A percentile compares a stretch with the other conserved stretches of the same genome.
Conservation (phyloP, 1,140 invertebrate genomes). For the Archegozetes longisetosus region DNA sequence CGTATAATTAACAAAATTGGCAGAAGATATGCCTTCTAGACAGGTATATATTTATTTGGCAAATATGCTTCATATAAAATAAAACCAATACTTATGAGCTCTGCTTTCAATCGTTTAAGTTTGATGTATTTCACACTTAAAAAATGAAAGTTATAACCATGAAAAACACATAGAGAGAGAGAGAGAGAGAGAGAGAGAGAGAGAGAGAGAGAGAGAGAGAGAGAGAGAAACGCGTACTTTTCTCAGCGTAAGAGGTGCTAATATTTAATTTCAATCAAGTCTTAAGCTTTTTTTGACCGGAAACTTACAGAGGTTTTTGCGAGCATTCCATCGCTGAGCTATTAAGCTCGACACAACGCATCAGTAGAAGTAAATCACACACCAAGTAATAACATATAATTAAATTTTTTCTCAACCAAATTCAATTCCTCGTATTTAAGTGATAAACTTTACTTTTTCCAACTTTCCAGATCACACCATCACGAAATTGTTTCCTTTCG, state of each 20-base stretch:
- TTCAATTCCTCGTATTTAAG: no score
- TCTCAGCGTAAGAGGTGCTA: constrained; percentile 3
- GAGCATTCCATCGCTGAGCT: not conserved
- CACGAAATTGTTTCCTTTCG: no score
- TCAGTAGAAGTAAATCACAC: not conserved
- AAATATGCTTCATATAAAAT: not conserved
- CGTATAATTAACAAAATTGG: not conserved
- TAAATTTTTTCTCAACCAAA: not conserved
- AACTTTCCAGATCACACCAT: no score
- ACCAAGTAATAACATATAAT: not conserved
- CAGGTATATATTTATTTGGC: not conserved
- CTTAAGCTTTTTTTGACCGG: not conserved
- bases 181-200: constrained; percentile 6
- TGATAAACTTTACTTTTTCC: no score
- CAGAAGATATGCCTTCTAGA: not conserved
- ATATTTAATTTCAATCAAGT: constrained; percentile 1
- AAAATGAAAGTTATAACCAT: not conserved
- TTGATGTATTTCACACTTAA: not conserved
- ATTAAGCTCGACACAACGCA: not conserved
- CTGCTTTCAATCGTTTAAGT: not conserved
- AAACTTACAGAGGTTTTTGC: not conserved
- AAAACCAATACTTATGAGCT: not conserved
- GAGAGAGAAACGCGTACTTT: not conserved
- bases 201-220: constrained; percentile 3
- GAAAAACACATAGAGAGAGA: not conserved